Evolutionary conservation across 2,113 vertebrate species (phyloP).

Genomic region (Danionella cerebrum): DNA sequence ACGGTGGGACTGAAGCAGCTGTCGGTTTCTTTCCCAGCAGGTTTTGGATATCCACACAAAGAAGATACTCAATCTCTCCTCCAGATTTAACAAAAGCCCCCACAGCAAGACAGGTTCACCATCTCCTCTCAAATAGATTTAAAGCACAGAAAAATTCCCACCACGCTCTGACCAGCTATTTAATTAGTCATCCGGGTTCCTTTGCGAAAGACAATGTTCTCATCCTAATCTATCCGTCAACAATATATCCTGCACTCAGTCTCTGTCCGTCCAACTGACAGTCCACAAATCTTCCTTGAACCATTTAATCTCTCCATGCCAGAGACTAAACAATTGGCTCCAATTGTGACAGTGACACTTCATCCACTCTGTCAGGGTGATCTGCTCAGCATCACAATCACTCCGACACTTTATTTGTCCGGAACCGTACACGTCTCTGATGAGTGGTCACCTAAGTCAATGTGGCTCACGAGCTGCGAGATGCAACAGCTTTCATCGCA

Average conservation of each 20-base stretch:
- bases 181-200: slow-evolving; percentile 11
- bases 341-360: slow-evolving; percentile 6
- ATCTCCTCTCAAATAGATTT: not conserved
- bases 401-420: not conserved
- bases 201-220: not conserved
- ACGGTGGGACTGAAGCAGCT: slow-evolving; percentile 37
- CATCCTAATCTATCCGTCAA: not conserved
- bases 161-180: slow-evolving; percentile 13
- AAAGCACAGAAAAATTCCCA: slow-evolving; percentile 8
- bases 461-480: not conserved
- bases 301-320: slow-evolving; percentile 29
- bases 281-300: slow-evolving; percentile 30
- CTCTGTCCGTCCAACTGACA: slow-evolving; percentile 6
- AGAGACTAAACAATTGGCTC: slow-evolving; percentile 18
- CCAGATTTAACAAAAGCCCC: slow-evolving; percentile 7
- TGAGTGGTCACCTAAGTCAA: not conserved
- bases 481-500: not conserved
- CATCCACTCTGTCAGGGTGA: slow-evolving; percentile 10
- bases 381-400: not conserved
- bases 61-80: not conserved
- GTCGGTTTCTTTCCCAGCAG: slow-evolving; percentile 1
- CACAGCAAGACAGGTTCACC: not conserved
- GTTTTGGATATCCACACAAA: slow-evolving; percentile 12
- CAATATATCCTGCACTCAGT: not conserved
- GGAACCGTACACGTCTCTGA: slow-evolving; percentile 7